Conservation (phyloP, 2,797 vertebrate genomes). For the Borostomias antarcticus region DNA sequence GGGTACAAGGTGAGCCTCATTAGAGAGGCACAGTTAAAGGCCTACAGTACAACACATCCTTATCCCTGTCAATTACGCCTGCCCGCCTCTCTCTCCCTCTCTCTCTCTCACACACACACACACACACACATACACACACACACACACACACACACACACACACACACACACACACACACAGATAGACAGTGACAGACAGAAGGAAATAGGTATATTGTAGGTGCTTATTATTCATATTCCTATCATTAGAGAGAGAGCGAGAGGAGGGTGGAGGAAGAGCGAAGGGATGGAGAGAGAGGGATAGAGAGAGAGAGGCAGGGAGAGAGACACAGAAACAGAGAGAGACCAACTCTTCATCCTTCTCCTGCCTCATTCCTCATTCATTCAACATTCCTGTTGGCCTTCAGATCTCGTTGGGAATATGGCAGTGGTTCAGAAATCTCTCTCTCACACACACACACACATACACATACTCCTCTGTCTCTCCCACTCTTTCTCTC, state of each 20-base stretch:
- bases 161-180: conserved; percentile 7
- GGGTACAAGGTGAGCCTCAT: neutral
- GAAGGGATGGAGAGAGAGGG: neutral
- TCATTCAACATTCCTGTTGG: conserved; percentile 63
- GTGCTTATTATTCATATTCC: neutral
- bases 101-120: no score
- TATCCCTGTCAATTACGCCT: neutral
- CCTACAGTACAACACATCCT: neutral
- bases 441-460: no score
- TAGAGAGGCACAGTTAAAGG: neutral
- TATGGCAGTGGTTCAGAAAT: no score
- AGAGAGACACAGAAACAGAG: conserved; percentile 18
- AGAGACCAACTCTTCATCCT: no score
- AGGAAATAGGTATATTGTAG: no score
- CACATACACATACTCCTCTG: no score
- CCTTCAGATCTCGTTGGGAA: conserved; percentile 58
- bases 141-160: neutral
- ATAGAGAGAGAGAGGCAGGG: conserved; percentile 5
- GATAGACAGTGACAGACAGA: neutral
- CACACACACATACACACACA: neutral
- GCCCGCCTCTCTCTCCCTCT: neutral
- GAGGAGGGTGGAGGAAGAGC: neutral
- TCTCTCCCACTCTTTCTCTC: conserved; percentile 39
- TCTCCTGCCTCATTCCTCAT: no score
- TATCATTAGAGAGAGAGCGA: neutral